phyloP scores from a whole-genome alignment of 2,888 invertebrate genomes.

The Dichetophora obliterata region DNA sequence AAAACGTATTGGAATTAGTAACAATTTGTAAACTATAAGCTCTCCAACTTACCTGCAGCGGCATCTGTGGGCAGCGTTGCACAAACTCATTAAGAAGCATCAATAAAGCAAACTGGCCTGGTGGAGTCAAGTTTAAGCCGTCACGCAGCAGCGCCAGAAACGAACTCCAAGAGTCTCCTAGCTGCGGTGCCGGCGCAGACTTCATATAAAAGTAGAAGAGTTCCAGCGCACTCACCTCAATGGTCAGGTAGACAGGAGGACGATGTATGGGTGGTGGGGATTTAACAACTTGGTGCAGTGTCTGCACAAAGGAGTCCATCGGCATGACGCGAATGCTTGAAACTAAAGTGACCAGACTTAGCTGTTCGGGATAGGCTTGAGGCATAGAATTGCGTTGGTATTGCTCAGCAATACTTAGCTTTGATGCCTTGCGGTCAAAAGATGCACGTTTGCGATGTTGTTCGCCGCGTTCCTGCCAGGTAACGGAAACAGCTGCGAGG shows the following conservation, averaged over 20 bases:
- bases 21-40: constrained; percentile 57
- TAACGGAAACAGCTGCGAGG: constrained; percentile 85
- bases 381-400: constrained; percentile 66
- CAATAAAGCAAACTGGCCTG: constrained; percentile 83
- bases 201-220: constrained; percentile 83
- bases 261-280: constrained; percentile 76
- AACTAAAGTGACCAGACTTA: constrained; percentile 83
- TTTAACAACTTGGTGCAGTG: constrained; percentile 84
- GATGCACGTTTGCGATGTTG: constrained; percentile 68
- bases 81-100: constrained; percentile 87
- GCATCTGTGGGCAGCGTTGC: constrained; percentile 79
- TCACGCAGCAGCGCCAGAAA: constrained; percentile 82
- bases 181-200: constrained; percentile 77
- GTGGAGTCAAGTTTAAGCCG: constrained; percentile 78
- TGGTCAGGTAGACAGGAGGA: constrained; percentile 74
- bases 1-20: background rate
- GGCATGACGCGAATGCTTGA: constrained; percentile 87
- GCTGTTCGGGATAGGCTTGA: constrained; percentile 78
- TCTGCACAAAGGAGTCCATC: constrained; percentile 85
- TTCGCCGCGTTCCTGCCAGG: constrained; percentile 83
- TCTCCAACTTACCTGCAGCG: constrained; percentile 71
- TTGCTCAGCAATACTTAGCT: constrained; percentile 60
- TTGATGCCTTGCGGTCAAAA: constrained; percentile 60
- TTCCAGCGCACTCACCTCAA: constrained; percentile 87
- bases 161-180: constrained; percentile 84